Percentiles rank a stretch among this genome's conserved stretches.
Evolutionary conservation across 2,113 vertebrate genomes (phyloP).

Genomic region (Eptesicus fuscus): DNA sequence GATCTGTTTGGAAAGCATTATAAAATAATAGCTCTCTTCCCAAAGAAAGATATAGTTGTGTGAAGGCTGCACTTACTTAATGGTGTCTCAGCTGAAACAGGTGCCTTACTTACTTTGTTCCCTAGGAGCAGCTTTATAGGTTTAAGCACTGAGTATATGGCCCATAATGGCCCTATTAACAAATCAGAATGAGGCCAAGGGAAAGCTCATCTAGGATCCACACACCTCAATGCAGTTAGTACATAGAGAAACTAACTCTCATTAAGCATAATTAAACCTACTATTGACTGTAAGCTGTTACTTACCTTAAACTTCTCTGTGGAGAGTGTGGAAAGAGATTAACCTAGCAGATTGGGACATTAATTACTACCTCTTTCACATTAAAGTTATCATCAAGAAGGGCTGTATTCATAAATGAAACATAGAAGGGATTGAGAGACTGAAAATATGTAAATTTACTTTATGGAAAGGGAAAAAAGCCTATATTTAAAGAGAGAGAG

Average conservation of each 20-base stretch:
- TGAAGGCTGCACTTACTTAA: conserved; percentile 45
- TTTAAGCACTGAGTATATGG: conserved; percentile 66
- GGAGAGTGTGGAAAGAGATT: conserved; percentile 79
- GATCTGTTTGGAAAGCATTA: conserved; percentile 60
- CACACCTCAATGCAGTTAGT: conserved; percentile 82
- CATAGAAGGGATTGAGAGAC: conserved; percentile 79
- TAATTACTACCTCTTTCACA: conserved; percentile 83
- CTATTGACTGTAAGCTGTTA: conserved; percentile 85
- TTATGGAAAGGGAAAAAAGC: conserved; percentile 70
- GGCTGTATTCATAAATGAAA: conserved; percentile 87
- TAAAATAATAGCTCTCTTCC: conserved; percentile 49
- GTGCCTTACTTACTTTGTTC: conserved; percentile 73
- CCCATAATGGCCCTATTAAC: conserved; percentile 75
- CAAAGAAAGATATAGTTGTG: conserved; percentile 63
- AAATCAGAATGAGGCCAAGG: conserved; percentile 75
- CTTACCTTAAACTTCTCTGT: conserved; percentile 84
- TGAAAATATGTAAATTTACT: conserved; percentile 71
- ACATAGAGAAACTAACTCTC: conserved; percentile 81
- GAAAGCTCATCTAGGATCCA: conserved; percentile 77
- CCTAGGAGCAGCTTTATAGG: conserved; percentile 72
- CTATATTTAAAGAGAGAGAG: conserved; percentile 72
- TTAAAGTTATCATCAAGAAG: conserved; percentile 82
- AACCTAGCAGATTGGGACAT: conserved; percentile 80
- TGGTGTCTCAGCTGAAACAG: conserved; percentile 69
- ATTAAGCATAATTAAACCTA: conserved; percentile 87